phyloP scores from a whole-genome alignment of 2,797 vertebrate genomes.

The Gallirallus australis region DNA sequence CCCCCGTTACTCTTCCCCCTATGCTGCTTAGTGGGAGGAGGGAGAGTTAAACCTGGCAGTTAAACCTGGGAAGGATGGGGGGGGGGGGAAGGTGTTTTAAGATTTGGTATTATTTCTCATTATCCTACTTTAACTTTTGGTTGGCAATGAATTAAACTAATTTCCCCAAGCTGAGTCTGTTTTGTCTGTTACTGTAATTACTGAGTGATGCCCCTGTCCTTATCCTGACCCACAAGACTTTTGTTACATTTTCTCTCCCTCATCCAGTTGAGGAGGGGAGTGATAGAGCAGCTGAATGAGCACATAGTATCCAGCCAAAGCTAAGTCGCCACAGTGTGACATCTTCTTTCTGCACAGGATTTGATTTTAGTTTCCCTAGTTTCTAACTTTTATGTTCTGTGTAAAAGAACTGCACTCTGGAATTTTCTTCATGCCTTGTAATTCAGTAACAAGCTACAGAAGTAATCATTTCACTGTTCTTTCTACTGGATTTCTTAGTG shows the following conservation, averaged over 20 bases:
- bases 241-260: neutral
- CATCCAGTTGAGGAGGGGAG: neutral
- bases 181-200: neutral
- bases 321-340: neutral
- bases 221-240: neutral
- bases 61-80: neutral
- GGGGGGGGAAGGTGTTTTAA: neutral
- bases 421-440: neutral
- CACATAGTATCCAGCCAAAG: neutral
- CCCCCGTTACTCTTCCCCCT: too few relatives aligned
- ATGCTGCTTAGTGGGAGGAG: fast-evolving
- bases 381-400: neutral
- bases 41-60: neutral
- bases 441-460: neutral
- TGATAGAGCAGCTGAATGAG: neutral
- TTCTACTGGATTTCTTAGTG: neutral
- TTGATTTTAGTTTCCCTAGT: neutral
- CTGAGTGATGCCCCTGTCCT: neutral
- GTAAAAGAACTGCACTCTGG: neutral
- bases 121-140: neutral
- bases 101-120: neutral
- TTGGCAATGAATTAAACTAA: neutral
- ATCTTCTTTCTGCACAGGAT: neutral
- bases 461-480: neutral
- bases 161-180: neutral